Evolutionary conservation across 64 coral and sea anemone genomes (phyloP), one percentile per base, ranked within the genome.

Genomic region (Trachythela sp.): DNA sequence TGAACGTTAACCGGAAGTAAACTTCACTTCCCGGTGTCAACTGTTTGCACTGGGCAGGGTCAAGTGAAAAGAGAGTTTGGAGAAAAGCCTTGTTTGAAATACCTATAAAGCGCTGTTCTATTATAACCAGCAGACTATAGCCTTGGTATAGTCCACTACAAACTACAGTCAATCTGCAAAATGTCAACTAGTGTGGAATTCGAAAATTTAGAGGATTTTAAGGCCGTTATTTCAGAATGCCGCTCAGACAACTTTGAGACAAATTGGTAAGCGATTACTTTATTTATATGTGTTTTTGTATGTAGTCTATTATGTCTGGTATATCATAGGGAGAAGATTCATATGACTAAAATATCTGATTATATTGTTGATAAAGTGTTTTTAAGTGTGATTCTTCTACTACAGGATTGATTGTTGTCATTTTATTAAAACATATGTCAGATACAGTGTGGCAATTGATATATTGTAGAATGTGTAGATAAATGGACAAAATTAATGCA

Each of bases 211-310:
- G 75, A 80, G 27, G 75, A 80, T 35, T 80, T 80, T 39, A 80
- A 80, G 35, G 37, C 9, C 14, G 37, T 29, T 39, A 13, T 80
- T 37, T 15, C 33, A 9, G 75, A 80, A 18, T 80, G 75, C 33
- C 26, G 75, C 9, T 80, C 75, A 17, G 75, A 80, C 27, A 80
- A 80, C 75, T 80, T 80, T 39, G 75, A 80, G 13, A 80, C 75
- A 34, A 80, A 80, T 36, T 80, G 75, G 75, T 80, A 36, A 37
- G 75, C 20, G 0, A 80, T 6, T 4, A 24, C 17, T 37, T 68
- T 68, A 2, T 15, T 80, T 14, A 39, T 80, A 2, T 37, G 26
- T 37, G 4, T 15, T 39, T 35, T 80, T 2, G 20, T n/a, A 26
- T 64, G 14, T 64, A 72, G 11, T 1, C 17, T 24, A 1, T 1